These are phyloP conservation scores for Poeciliopsis retropinna DNA, from an alignment of 2,113 vertebrate genomes.

Conservation along the genomic window DNA sequence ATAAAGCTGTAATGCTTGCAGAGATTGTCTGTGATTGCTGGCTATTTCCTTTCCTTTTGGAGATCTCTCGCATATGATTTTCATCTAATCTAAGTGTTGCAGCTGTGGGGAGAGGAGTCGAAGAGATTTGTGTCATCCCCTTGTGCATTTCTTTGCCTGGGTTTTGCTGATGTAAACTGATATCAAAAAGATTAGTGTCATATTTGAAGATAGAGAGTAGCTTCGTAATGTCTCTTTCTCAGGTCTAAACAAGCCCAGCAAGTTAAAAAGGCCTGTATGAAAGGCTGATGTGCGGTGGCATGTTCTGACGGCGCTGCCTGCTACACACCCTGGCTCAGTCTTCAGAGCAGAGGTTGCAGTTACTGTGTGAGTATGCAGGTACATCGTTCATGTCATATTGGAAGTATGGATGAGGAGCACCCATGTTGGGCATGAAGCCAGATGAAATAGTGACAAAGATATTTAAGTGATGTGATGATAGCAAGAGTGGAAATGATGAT, in stretches of 20 bases:
- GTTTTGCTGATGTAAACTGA: conserved; percentile 40
- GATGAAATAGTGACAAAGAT: conserved; percentile 69
- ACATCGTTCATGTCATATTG: conserved; percentile 25
- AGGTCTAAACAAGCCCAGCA: conserved; percentile 42
- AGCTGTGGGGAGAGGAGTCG: conserved; percentile 51
- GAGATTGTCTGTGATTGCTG: neutral
- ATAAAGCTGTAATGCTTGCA: neutral
- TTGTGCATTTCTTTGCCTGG: conserved; percentile 11
- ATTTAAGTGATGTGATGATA: conserved; percentile 69
- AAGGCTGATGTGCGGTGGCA: conserved; percentile 57
- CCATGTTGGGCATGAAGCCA: conserved; percentile 62
- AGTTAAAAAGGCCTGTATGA: conserved; percentile 47
- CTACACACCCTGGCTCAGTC: conserved; percentile 44
- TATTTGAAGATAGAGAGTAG: conserved; percentile 31
- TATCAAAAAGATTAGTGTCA: conserved; percentile 38
- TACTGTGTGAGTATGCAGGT: conserved; percentile 19
- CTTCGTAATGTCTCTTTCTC: conserved; percentile 25
- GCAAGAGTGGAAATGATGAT: conserved; percentile 73
- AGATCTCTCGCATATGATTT: conserved; percentile 5
- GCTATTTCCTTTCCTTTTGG: conserved; percentile 13
- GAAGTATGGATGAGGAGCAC: conserved; percentile 23
- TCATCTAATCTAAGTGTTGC: conserved; percentile 18
- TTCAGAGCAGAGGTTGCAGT: conserved; percentile 21
- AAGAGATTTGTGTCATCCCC: conserved; percentile 25
- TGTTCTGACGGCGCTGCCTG: conserved; percentile 48